phyloP scores from a whole-genome alignment of 2,888 invertebrate genomes.

The Chrysolina haemoptera region DNA sequence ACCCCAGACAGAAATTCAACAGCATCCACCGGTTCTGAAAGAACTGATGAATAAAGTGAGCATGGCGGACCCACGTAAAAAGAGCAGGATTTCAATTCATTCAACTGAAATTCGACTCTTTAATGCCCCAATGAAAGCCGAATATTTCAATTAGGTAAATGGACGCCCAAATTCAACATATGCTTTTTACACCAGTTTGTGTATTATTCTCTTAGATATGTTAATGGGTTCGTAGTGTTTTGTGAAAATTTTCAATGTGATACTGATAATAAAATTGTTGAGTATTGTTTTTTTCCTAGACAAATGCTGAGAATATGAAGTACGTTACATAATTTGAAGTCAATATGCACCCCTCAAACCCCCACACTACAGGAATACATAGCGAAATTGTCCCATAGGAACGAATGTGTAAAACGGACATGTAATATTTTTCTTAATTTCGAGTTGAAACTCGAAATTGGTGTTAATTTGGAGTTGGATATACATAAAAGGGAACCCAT shows the following conservation, averaged over 20 bases:
- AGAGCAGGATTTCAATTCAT: slow-evolving; percentile 65
- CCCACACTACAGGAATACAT: too few species aligned
- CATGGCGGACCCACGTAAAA: slow-evolving; percentile 62
- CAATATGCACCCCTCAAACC: too few species aligned
- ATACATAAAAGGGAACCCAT: too few species aligned
- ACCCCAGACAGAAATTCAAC: slow-evolving; percentile 24
- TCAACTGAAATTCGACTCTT: slow-evolving; percentile 67
- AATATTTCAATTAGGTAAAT: slow-evolving; percentile 70
- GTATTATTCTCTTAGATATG: background rate
- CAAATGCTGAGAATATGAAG: too few species aligned
- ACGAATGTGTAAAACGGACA: too few species aligned
- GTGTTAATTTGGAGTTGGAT: too few species aligned
- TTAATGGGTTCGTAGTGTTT: background rate
- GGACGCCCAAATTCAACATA: slow-evolving; percentile 66
- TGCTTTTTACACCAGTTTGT: slow-evolving; percentile 41
- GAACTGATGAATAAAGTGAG: slow-evolving; percentile 58
- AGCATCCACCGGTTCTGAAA: slow-evolving; percentile 16
- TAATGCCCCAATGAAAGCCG: slow-evolving; percentile 65
- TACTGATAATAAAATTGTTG: too few species aligned
- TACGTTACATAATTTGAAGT: too few species aligned
- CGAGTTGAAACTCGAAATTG: too few species aligned
- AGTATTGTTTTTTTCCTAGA: too few species aligned
- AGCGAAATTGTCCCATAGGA: too few species aligned
- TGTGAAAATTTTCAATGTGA: background rate
- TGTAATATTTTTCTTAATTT: too few species aligned